Base-by-base conservation (phyloP, 2,888 invertebrate species). In the Nymphalis c-album region DNA sequence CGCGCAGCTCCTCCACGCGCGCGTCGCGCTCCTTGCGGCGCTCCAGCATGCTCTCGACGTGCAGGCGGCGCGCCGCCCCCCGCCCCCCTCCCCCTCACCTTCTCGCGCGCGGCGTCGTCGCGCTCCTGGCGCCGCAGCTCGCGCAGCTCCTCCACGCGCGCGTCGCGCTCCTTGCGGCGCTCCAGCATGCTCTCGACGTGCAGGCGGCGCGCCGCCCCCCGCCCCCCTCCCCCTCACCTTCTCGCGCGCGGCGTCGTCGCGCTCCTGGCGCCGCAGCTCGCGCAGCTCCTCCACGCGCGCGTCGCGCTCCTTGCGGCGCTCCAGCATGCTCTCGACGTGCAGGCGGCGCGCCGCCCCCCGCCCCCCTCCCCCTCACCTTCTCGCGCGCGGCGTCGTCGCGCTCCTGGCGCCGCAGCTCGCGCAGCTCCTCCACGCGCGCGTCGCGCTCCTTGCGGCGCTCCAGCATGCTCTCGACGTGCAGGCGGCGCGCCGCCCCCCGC, bases 281-380 rank as follows among this genome's bases (percentile, higher is more conserved):
- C 96, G 94, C 60, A 96, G 69, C 60, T 82, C 82, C 69, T 86
- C 97, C 35, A 97, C 96, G 59, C 97, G 92, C 78, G 98, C 97
- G 82, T 97, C 96, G 40, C 97, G 93, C 81, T 96, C 96, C 69
- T 96, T 90, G 16, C 96, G 85, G 71, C 94, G 95, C 86, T 98
- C 97, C 79, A 97, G 95, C 87, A 97, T 93, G 71, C 95, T 94
- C 81, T 95, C 96, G 64, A 97, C 93, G 74, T 95, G 94, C 53
- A 72, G 98, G 6, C 98, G 6, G 95, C 96, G 84, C 98, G 98
- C 53, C 98, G 84, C 5, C 96, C 96, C 77, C 95, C 95, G 7
- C 98, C 93, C 1, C 98, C 93, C 67, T 97, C 96, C 78, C 98
- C 98, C 0, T 97, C 98, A 0, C 98, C 98, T 50, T 18, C 20